A percentile compares a stretch with the other conserved stretches of the same genome.
Conservation (phyloP, 2,797 vertebrate genomes). For the Craterocephalus amniculus region DNA sequence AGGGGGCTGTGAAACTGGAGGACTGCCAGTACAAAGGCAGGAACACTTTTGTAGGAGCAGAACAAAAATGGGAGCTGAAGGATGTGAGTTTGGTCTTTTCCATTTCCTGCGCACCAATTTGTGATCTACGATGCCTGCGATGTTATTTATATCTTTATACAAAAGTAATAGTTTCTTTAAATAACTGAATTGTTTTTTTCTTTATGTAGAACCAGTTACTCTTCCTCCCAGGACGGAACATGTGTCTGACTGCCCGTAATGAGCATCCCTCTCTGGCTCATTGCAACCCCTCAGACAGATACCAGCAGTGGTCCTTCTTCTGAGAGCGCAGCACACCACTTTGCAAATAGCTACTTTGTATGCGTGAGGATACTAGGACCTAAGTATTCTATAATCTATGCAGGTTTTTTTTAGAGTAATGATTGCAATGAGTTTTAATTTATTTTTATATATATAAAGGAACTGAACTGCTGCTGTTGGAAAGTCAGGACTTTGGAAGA, state of each 20-base stretch:
- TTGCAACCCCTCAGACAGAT: slow-evolving; percentile 90
- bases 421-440: slow-evolving; percentile 74
- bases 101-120: slow-evolving; percentile 15
- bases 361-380: slow-evolving; percentile 44
- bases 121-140: slow-evolving; percentile 15
- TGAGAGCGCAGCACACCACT: slow-evolving; percentile 67
- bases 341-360: slow-evolving; percentile 34
- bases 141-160: neutral
- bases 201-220: slow-evolving; percentile 89
- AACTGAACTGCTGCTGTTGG: slow-evolving; percentile 71
- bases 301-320: slow-evolving; percentile 93
- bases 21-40: slow-evolving; percentile 90
- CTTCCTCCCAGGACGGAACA: slow-evolving; percentile 82
- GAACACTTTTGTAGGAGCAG: slow-evolving; percentile 79
- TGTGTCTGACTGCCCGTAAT: slow-evolving; percentile 91
- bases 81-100: slow-evolving; percentile 82
- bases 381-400: slow-evolving; percentile 37
- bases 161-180: slow-evolving; percentile 19
- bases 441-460: slow-evolving; percentile 83
- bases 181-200: neutral
- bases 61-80: slow-evolving; percentile 92
- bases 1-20: slow-evolving; percentile 85
- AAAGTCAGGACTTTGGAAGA: slow-evolving; percentile 55
- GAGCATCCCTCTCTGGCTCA: slow-evolving; percentile 85
- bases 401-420: slow-evolving; percentile 42